A percentile compares a stretch with the other conserved stretches of the same genome.
These are phyloP conservation scores for Plebejus argus DNA, from an alignment of 2,888 invertebrate species.

Conservation along the genomic window DNA sequence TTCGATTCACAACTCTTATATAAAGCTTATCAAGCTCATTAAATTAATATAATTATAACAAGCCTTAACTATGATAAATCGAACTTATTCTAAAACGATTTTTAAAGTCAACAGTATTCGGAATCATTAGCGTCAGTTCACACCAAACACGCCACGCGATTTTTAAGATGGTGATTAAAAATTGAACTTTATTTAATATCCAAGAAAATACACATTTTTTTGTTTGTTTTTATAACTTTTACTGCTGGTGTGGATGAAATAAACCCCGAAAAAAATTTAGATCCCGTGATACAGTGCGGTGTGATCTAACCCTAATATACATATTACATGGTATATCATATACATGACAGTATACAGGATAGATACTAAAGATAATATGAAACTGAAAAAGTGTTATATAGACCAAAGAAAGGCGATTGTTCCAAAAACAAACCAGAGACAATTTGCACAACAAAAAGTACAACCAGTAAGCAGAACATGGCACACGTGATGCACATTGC, in stretches of 20 bases:
- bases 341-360: background rate
- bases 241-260: too few species aligned
- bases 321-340: slow-evolving; percentile 1
- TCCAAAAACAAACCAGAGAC: slow-evolving; percentile 39
- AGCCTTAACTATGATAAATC: slow-evolving; percentile 51
- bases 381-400: slow-evolving; percentile 73
- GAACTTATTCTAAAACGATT: slow-evolving; percentile 38
- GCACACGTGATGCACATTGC: slow-evolving; percentile 26
- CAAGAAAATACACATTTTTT: background rate
- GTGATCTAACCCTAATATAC: slow-evolving; percentile 40
- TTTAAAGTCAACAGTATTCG: slow-evolving; percentile 48
- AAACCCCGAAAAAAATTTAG: background rate
- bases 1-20: slow-evolving; percentile 80
- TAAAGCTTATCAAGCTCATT: slow-evolving; percentile 80
- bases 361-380: slow-evolving; percentile 46
- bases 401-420: slow-evolving; percentile 51
- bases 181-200: background rate
- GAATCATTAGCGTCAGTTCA: background rate
- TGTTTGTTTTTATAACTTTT: background rate
- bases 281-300: background rate
- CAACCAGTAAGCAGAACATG: slow-evolving; percentile 35
- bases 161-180: background rate
- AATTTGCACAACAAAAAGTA: slow-evolving; percentile 34
- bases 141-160: background rate
- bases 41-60: slow-evolving; percentile 56